Conservation (phyloP, 2,113 vertebrate genomes). For the Grallaria varia region DNA sequence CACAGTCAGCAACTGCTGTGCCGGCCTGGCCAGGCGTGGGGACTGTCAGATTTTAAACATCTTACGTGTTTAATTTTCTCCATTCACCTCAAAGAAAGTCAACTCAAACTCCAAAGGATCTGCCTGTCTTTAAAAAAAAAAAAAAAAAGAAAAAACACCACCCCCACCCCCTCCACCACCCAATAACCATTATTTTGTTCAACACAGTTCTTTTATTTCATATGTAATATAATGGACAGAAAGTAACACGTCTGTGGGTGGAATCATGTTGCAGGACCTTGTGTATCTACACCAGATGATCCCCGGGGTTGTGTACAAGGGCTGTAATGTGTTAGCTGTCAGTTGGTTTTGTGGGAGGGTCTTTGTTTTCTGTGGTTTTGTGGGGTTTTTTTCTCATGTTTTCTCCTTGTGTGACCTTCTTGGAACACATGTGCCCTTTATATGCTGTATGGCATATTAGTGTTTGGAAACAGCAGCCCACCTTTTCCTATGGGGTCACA, state of each 20-base stretch:
- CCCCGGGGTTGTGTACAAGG: background rate
- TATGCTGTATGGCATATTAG: background rate
- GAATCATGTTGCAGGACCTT: background rate
- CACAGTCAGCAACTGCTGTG: background rate
- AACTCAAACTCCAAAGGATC: background rate
- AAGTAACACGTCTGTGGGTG: background rate
- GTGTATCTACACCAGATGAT: background rate
- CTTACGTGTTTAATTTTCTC: background rate
- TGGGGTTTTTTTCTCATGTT: background rate
- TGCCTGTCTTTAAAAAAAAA: background rate
- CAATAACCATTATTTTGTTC: background rate
- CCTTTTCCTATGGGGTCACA: background rate
- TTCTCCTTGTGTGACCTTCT: background rate
- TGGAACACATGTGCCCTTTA: background rate
- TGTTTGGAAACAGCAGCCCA: background rate
- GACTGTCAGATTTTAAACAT: background rate
- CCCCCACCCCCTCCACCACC: rapidly evolving
- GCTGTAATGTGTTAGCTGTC: background rate
- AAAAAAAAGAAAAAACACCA: background rate
- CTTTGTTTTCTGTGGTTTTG: background rate
- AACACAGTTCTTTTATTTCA: background rate
- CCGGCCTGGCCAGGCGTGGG: background rate
- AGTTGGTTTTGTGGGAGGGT: rapidly evolving
- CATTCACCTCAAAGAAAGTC: background rate
- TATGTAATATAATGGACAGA: background rate